Percentiles rank a stretch among this genome's conserved stretches.
phyloP scores from a whole-genome alignment of 2,797 vertebrate genomes.

The Centropyge bicolor region DNA sequence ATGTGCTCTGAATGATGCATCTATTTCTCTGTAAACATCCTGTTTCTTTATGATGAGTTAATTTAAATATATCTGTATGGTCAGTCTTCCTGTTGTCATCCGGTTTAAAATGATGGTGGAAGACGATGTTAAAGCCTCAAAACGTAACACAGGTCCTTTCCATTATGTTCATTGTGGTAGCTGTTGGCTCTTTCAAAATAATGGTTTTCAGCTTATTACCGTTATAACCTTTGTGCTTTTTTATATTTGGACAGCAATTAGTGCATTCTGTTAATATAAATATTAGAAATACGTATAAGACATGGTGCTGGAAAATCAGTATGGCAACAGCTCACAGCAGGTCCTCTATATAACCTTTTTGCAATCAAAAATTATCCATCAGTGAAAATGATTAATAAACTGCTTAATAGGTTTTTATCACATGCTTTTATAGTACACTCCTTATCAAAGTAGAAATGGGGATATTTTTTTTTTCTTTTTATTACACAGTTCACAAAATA shows the following conservation, averaged over 20 bases:
- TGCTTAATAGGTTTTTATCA: constrained; percentile 61
- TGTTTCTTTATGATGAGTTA: constrained; percentile 20
- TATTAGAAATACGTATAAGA: constrained; percentile 72
- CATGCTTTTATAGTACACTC: constrained; percentile 81
- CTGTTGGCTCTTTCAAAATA: constrained; percentile 42
- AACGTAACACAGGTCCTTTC: constrained; percentile 46
- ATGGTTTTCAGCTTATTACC: constrained; percentile 56
- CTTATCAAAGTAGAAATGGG: constrained; percentile 81
- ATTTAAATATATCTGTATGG: constrained; percentile 37
- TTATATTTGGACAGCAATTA: constrained; percentile 68
- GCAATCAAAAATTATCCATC: constrained; percentile 60
- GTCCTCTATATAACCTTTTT: constrained; percentile 62
- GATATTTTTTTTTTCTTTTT: constrained; percentile 33
- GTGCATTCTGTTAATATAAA: constrained; percentile 82
- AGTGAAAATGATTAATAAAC: constrained; percentile 70
- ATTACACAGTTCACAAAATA: constrained; percentile 76
- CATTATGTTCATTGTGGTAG: constrained; percentile 59
- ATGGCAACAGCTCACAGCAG: constrained; percentile 60
- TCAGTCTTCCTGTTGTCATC: constrained; percentile 34
- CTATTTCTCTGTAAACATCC: constrained; percentile 51
- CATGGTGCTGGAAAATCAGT: constrained; percentile 60
- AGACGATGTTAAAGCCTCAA: constrained; percentile 39
- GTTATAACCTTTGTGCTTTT: constrained; percentile 76
- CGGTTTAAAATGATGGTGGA: constrained; percentile 31
- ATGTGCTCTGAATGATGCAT: constrained; percentile 48